phyloP scores from a whole-genome alignment of 2,797 vertebrate genomes.

The Microctenopoma lineatum region DNA sequence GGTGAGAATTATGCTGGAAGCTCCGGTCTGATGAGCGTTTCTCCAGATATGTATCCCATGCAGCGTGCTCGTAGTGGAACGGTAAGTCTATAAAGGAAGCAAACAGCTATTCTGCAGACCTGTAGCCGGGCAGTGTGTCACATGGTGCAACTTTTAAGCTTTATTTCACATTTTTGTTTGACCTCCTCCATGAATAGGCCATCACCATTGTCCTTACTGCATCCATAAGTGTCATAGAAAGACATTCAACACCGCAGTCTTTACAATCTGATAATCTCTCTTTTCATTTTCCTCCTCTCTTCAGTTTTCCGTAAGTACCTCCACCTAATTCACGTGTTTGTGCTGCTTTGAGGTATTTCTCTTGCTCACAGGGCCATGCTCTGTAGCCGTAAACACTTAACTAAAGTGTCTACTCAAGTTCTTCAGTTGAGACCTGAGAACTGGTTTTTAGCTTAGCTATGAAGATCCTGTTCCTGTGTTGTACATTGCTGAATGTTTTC shows the following conservation, averaged over 20 bases:
- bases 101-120: not conserved
- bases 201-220: constrained; percentile 1
- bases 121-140: not conserved
- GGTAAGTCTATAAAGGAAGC: constrained; percentile 81
- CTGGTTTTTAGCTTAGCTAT: constrained; percentile 3
- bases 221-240: constrained; percentile 9
- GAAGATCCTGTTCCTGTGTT: not conserved
- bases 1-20: constrained; percentile 99
- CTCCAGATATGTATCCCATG: constrained; percentile 92
- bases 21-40: constrained; percentile 95
- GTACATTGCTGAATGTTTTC: not conserved
- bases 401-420: not conserved
- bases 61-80: constrained; percentile 94
- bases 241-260: constrained; percentile 28
- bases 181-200: not conserved
- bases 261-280: constrained; percentile 36
- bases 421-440: constrained; percentile 3
- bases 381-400: not conserved
- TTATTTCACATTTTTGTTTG: not conserved
- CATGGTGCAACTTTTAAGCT: not conserved
- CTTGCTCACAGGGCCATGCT: constrained; percentile 11
- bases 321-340: constrained; percentile 38
- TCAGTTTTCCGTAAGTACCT: constrained; percentile 87
- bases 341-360: constrained; percentile 30
- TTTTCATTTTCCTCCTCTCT: constrained; percentile 72